A percentile compares a stretch with the other conserved stretches of the same genome.
phyloP scores from a whole-genome alignment of 2,888 invertebrate species.

The Fabriciana adippe region DNA sequence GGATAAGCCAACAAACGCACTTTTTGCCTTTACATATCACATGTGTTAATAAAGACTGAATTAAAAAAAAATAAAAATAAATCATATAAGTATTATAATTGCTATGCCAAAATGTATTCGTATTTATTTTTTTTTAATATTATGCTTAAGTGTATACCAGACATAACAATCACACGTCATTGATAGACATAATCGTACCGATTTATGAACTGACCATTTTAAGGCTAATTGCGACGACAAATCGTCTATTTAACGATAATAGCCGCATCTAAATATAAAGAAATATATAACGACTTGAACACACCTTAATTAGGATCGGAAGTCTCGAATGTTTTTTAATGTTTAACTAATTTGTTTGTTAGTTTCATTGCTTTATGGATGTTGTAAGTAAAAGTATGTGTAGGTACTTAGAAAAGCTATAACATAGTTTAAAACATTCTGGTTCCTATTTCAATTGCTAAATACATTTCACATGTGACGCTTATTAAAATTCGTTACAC shows the following conservation, averaged over 20 bases:
- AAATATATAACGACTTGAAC: slow-evolving; percentile 47
- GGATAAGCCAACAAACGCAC: too few relatives aligned
- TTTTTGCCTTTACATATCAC: too few relatives aligned
- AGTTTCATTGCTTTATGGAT: slow-evolving; percentile 37
- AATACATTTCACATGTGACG: slow-evolving; percentile 24
- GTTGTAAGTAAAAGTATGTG: slow-evolving; percentile 28
- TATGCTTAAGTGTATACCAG: not conserved
- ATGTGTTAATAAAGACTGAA: too few relatives aligned
- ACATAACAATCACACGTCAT: slow-evolving; percentile 7
- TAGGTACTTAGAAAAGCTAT: slow-evolving; percentile 2
- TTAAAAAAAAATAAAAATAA: too few relatives aligned
- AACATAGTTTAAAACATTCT: slow-evolving; percentile 28
- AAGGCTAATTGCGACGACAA: slow-evolving; percentile 64
- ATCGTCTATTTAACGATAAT: slow-evolving; percentile 63
- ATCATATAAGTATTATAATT: too few relatives aligned
- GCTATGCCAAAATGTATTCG: too few relatives aligned
- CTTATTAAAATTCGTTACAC: slow-evolving; percentile 45
- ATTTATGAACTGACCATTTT: slow-evolving; percentile 64
- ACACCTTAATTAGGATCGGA: slow-evolving; percentile 74
- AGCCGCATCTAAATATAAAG: slow-evolving; percentile 63
- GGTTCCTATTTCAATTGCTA: slow-evolving; percentile 30
- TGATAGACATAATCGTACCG: slow-evolving; percentile 46
- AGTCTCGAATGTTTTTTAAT: slow-evolving; percentile 68
- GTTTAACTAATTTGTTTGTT: slow-evolving; percentile 72
- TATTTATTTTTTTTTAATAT: not conserved